Evolutionary conservation across 23 tunicate species (phyloP).

Genomic region (Halocynthia aurantium): DNA sequence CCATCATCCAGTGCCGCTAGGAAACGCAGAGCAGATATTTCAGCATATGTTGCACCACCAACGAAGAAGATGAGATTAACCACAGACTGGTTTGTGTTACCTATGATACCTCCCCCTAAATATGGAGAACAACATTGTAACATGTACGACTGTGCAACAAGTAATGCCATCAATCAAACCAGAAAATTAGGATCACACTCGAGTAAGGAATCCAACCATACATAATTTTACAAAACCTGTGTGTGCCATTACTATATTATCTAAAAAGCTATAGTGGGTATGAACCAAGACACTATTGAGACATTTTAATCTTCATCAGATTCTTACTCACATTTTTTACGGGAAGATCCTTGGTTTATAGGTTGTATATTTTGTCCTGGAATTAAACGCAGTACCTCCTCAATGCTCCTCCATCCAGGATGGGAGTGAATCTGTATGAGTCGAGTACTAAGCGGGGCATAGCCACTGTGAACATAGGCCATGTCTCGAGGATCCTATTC

Average conservation of each 20-base stretch:
- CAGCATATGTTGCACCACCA: conserved; percentile 89
- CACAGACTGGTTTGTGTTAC: conserved; percentile 17
- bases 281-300: too few species aligned
- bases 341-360: conserved; percentile 37
- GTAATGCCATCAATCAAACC: neutral
- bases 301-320: too few species aligned
- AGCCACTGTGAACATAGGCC: conserved; percentile 92
- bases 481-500: conserved; percentile 82
- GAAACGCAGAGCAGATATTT: conserved; percentile 79
- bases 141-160: neutral
- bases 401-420: conserved; percentile 96
- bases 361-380: conserved; percentile 65
- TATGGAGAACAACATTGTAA: neutral
- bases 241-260: too few species aligned
- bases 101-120: conserved; percentile 14
- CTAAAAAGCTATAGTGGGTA: too few species aligned
- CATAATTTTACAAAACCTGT: neutral
- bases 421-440: conserved; percentile 70
- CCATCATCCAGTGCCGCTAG: conserved; percentile 48
- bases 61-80: conserved; percentile 74
- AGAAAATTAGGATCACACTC: neutral
- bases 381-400: conserved; percentile 57
- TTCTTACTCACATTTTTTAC: conserved; percentile 53
- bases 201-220: neutral
- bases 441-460: conserved; percentile 84